Base-by-base conservation (phyloP, 2,888 invertebrate genomes). In the Salticus scenicus region DNA sequence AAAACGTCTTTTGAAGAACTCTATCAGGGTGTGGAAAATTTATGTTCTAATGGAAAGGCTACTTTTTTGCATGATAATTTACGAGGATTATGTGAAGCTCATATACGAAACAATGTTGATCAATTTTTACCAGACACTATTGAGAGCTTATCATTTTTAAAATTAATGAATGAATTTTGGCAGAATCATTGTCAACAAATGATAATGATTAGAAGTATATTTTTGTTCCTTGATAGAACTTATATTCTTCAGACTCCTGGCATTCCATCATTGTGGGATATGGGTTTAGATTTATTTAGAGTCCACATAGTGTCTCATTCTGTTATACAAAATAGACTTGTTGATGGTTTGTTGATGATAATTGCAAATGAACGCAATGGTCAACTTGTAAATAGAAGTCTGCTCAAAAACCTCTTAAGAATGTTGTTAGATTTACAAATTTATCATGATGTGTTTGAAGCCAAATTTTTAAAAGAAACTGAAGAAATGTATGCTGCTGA, bases 1-100 rank as follows among this genome's bases (percentile, higher is more conserved):
- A 94, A 90, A 31, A 91, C 91, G 91, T 97, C 97, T 1, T 92
- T 98, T 87, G 98, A 99, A 92, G 98, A 98, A 91, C 93, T 98
- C 64, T 98, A 98, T 92, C 97, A 98, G 92, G 97, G 97, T 42
- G 99, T 99, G 72, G 98, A 98, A 92, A 98, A 98, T 93, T 96
- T 99, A 96, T 99, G 98, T 92, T 97, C 96, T 91, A 97, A 98
- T 92, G 97, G 97, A 93, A 97, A 98, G 96, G 97, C 98, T 77
- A 94, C 96, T 24, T 94, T 95, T 87, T 93, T 99, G n/a, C 98
- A 98, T 92, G 94, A 95, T 79, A 96, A 96, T 92, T 93, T 98
- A 86, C 95, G 95, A 89, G 94, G 47, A 8, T 66, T 89, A 24
- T 88, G 88, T 89, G 91, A 92, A 88, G 20, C 93, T 69, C 97